phyloP scores from a whole-genome alignment of 2,113 vertebrate species.

The Asarcornis scutulata region DNA sequence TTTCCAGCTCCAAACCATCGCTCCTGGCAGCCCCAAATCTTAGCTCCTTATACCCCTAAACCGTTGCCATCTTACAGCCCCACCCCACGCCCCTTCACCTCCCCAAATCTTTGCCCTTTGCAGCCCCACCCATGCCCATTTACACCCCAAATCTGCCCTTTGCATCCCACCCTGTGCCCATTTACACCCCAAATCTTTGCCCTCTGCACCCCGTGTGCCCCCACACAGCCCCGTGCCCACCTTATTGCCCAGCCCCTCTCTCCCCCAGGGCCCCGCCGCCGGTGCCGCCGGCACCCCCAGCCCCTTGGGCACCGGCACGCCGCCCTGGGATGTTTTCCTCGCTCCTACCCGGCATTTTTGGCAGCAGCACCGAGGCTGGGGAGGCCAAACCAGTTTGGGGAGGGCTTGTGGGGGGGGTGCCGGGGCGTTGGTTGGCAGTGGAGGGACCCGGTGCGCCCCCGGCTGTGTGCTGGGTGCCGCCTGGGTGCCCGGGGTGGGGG shows the following conservation, averaged over 20 bases:
- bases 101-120: too few relatives aligned
- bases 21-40: neutral
- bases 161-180: too few relatives aligned
- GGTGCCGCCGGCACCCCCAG: neutral
- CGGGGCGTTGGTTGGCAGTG: neutral
- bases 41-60: too few relatives aligned
- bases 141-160: too few relatives aligned
- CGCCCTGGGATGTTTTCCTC: neutral
- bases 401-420: neutral
- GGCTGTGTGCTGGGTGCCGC: rapidly evolving
- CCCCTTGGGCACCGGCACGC: neutral
- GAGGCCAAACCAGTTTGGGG: slow-evolving; percentile 64
- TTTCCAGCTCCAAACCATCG: rapidly evolving
- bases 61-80: too few relatives aligned
- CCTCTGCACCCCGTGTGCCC: rapidly evolving
- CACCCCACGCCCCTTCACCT: too few relatives aligned
- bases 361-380: slow-evolving; percentile 27
- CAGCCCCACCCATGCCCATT: too few relatives aligned
- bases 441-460: neutral
- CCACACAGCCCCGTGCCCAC: neutral
- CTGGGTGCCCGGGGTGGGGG: neutral
- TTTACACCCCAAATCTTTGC: too few relatives aligned
- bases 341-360: slow-evolving; percentile 9
- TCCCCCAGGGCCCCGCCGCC: rapidly evolving
- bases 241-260: rapidly evolving